These are phyloP conservation scores for Sphecodes monilicornis DNA, from an alignment of 2,888 invertebrate species.

Conservation along the genomic window DNA sequence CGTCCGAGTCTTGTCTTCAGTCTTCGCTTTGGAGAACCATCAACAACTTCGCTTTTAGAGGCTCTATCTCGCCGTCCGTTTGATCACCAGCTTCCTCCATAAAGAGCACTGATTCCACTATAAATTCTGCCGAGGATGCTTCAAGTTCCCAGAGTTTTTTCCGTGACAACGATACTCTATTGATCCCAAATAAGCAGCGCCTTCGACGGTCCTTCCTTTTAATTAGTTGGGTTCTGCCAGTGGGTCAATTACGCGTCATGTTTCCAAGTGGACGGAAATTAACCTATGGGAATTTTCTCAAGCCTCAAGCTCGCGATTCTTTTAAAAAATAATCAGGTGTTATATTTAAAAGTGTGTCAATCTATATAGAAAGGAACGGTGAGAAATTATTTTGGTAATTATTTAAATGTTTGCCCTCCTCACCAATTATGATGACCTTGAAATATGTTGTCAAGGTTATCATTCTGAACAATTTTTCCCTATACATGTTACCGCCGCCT, in stretches of 20 bases:
- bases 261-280: not conserved
- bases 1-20: not conserved
- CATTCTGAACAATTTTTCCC: too few relatives aligned
- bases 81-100: not conserved
- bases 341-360: not conserved
- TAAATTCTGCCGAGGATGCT: constrained; percentile 2
- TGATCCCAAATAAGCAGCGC: not conserved
- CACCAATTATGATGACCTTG: too few relatives aligned
- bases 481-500: too few relatives aligned
- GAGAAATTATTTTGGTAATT: too few relatives aligned
- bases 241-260: not conserved
- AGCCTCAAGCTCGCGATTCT: not conserved
- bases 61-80: not conserved
- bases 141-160: not conserved
- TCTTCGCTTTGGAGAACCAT: not conserved
- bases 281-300: not conserved
- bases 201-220: not conserved
- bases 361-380: too few relatives aligned
- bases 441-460: too few relatives aligned
- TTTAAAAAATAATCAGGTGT: not conserved
- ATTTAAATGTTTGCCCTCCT: too few relatives aligned
- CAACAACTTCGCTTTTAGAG: constrained; percentile 10
- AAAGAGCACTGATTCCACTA: not conserved
- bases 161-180: not conserved
- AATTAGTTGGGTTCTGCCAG: not conserved